Evolutionary conservation across 2,888 invertebrate species (phyloP).

Genomic region (Neoaliturus tenellus): DNA sequence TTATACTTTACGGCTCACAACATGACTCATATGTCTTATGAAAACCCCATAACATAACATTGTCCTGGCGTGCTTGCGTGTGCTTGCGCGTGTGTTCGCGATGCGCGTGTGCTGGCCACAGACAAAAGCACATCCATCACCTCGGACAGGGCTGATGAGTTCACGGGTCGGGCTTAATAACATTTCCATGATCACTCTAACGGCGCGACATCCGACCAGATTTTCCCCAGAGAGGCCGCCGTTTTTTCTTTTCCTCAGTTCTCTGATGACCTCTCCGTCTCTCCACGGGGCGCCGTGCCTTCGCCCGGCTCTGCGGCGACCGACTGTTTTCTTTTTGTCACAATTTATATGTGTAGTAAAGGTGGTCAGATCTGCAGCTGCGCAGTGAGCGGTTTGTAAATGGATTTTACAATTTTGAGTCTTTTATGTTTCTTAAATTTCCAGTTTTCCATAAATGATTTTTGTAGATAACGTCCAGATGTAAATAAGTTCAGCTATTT

Average conservation of each 20-base stretch:
- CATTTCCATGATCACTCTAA: conserved; percentile 45
- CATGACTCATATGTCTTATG: too few relatives aligned
- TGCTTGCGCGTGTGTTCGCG: neutral
- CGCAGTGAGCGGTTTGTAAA: too few relatives aligned
- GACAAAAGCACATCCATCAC: conserved; percentile 45
- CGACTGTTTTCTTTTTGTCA: neutral
- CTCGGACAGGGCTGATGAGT: conserved; percentile 14
- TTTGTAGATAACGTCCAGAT: too few relatives aligned
- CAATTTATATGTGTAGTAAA: neutral
- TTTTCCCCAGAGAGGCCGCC: neutral
- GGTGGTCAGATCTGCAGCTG: neutral
- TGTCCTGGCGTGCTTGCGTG: too few relatives aligned
- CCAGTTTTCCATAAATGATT: too few relatives aligned
- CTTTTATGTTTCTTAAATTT: too few relatives aligned
- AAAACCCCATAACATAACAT: too few relatives aligned
- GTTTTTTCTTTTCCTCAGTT: neutral
- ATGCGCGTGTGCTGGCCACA: neutral
- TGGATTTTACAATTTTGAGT: too few relatives aligned
- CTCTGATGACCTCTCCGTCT: neutral
- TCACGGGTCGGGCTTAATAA: conserved; percentile 49
- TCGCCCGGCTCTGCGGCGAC: neutral
- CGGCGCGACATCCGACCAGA: conserved; percentile 25
- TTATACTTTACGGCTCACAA: too few relatives aligned
- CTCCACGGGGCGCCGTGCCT: neutral
- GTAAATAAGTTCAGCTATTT: too few relatives aligned